A percentile compares a stretch with the other conserved stretches of the same genome.
Evolutionary conservation across 1,140 invertebrate species (phyloP).

Genomic region (Drosophila albomicans): DNA sequence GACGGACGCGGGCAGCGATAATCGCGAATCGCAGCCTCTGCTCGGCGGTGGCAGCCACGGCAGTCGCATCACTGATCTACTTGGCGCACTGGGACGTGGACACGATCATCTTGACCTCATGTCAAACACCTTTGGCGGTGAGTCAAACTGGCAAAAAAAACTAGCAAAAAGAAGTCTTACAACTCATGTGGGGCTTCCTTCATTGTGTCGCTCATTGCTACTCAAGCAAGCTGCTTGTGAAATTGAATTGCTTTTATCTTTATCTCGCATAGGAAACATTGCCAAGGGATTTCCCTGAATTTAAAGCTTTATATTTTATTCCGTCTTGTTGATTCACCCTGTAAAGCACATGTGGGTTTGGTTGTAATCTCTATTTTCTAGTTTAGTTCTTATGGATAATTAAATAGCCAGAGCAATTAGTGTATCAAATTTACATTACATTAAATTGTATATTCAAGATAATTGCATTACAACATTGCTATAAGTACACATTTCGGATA

Average conservation of each 20-base stretch:
- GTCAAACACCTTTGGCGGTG: conserved; percentile 94
- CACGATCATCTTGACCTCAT: conserved; percentile 90
- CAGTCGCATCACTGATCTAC: conserved; percentile 69
- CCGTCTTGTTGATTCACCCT: neutral
- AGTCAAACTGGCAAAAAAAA: conserved; percentile 45
- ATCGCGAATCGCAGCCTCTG: conserved; percentile 95
- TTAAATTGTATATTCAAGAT: no score
- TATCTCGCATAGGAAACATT: neutral
- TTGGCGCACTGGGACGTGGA: conserved; percentile 65
- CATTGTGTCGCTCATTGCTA: neutral
- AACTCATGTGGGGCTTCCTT: conserved; percentile 64
- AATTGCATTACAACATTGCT: no score
- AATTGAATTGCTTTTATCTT: neutral
- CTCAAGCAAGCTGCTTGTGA: neutral
- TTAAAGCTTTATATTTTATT: neutral
- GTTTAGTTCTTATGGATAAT: no score
- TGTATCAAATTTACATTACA: no score
- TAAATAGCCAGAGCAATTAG: no score
- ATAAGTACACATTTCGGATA: no score
- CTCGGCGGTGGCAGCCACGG: conserved; percentile 87
- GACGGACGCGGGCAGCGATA: conserved; percentile 89
- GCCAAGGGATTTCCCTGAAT: neutral
- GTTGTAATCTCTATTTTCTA: neutral
- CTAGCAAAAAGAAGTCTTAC: conserved; percentile 55
- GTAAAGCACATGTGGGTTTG: neutral